Base-by-base conservation (phyloP, 2,113 vertebrate species). In the Apaloderma vittatum region DNA sequence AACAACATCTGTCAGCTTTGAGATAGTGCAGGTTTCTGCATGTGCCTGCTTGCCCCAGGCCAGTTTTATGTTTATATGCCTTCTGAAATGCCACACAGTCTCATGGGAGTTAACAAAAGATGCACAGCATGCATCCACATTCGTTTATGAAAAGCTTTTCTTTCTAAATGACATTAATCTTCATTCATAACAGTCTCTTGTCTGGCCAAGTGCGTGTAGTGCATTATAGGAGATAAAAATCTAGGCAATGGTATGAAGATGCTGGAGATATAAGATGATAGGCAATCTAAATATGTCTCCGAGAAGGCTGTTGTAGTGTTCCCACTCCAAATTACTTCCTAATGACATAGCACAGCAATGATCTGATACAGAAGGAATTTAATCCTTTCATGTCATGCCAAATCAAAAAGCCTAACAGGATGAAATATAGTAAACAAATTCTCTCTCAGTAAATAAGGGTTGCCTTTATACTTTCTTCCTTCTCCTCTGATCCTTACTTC, bases 121-220 rank as follows among this genome's bases (percentile, higher is more conserved):
- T 59, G 13, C 27, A 86, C 29, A 70, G n/a, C 17, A 27, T 55
- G 48, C 40, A 6, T 88, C 23, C 30, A 27, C 26, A 14, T 5
- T 78, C 54, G 29, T 30, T 55, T 90, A 78, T 40, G 8, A 36
- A 80, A 81, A 59, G 6, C 13, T 59, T 63, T 22, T 81, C 23
- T 57, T 73, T 73, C 46, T 84, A 76, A 76, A 66, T 68, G 13
- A 4, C 21, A 27, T 59, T 79, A 82, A 34, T 63, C 22, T 37
- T 66, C 8, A 65, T 75, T 83, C n/a, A 8, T 45, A 61, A 36
- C 6, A 82, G 32, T 26, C 8, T 75, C 30, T 82, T 73, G 7
- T 72, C 29, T 77, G 40, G 7, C 11, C 49, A 52, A 59, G 16
- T 8, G 23, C 0, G 0, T 46, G 27, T 21, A 74, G 12, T 49